Conservation (phyloP, 53 echinoderm and acorn worm genomes). For the Arbacia lixula region DNA sequence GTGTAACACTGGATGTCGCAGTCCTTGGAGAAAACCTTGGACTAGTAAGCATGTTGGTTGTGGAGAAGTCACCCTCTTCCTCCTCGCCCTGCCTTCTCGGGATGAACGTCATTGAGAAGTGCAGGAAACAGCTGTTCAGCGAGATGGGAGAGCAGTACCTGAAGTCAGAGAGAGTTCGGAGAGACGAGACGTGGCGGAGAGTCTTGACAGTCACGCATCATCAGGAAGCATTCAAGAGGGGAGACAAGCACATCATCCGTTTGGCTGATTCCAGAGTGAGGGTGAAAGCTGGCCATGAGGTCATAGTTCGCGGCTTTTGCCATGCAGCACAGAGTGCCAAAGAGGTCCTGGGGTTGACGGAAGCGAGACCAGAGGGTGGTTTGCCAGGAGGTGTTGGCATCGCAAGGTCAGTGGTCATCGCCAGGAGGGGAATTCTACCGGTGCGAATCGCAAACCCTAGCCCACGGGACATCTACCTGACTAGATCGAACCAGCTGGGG, state of each 20-base stretch:
- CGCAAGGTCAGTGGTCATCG: constrained; percentile 5
- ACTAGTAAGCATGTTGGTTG: neutral
- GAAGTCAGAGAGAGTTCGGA: neutral
- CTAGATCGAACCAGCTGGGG: constrained; percentile 3
- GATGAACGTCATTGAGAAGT: constrained; percentile 22
- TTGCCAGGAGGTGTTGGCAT: constrained; percentile 8
- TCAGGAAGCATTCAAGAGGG: neutral
- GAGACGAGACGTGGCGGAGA: neutral
- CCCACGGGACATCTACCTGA: constrained; percentile 19
- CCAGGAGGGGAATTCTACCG: neutral
- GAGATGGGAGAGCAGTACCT: neutral
- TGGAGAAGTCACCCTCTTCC: neutral
- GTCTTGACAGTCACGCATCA: neutral
- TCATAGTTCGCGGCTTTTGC: neutral
- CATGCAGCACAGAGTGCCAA: constrained; percentile 5
- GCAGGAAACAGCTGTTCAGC: constrained; percentile 5
- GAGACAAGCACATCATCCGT: neutral
- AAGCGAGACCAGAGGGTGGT: neutral
- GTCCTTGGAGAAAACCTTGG: neutral
- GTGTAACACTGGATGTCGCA: neutral
- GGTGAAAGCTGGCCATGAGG: neutral
- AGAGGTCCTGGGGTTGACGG: constrained; percentile 16
- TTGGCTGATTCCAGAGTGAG: neutral
- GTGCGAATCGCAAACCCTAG: constrained; percentile 40
- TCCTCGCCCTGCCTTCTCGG: constrained; percentile 26